Conservation (phyloP, 2,797 vertebrate species). For the Pangasius macronema region DNA sequence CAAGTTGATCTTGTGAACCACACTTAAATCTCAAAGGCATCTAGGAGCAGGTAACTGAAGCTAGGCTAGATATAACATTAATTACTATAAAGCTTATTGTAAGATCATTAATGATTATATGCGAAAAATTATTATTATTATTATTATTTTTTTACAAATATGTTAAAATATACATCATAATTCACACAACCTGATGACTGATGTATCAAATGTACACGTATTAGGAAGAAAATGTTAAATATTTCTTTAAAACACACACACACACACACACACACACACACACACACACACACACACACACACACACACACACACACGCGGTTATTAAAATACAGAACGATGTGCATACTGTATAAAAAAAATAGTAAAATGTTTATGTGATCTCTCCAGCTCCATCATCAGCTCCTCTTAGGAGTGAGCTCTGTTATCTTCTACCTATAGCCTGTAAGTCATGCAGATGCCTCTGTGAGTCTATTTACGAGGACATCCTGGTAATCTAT, state of each 20-base stretch:
- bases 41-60: background rate
- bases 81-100: background rate
- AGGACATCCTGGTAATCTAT: conserved; percentile 74
- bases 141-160: background rate
- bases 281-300: background rate
- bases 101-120: no score
- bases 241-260: background rate
- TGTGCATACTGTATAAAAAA: background rate
- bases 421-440: conserved; percentile 32
- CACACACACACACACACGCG: background rate
- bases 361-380: background rate
- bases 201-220: background rate
- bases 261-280: background rate
- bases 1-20: background rate
- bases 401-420: conserved; percentile 7
- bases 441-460: conserved; percentile 43
- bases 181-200: background rate
- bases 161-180: background rate
- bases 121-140: no score
- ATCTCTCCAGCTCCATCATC: background rate
- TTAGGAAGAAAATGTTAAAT: background rate
- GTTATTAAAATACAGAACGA: no score
- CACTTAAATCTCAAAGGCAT: background rate
- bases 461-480: conserved; percentile 70
- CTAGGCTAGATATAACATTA: background rate